These are phyloP conservation scores for Bradypodion pumilum DNA, from an alignment of 2,797 vertebrate species.

Conservation along the genomic window DNA sequence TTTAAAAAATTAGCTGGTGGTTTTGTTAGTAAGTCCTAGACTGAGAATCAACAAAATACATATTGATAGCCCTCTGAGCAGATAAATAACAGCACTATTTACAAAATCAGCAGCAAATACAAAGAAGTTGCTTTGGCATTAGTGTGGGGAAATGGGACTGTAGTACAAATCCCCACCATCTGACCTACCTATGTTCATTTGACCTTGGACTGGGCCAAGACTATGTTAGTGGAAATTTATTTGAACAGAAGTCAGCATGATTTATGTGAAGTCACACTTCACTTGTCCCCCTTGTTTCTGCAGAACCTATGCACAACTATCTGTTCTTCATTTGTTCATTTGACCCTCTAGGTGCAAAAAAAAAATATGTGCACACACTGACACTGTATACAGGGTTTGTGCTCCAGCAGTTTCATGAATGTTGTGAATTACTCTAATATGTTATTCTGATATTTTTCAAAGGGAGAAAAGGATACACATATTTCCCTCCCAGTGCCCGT, in stretches of 20 bases:
- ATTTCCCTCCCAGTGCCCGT: background rate
- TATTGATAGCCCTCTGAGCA: background rate
- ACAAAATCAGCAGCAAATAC: background rate
- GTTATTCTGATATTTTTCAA: background rate
- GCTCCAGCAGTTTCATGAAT: background rate
- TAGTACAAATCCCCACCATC: background rate
- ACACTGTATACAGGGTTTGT: background rate
- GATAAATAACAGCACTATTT: background rate
- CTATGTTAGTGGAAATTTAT: background rate
- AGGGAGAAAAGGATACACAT: background rate
- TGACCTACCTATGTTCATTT: background rate
- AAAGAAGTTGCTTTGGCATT: background rate
- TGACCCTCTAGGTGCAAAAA: too few species aligned
- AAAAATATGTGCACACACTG: background rate
- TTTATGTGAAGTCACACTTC: too few species aligned
- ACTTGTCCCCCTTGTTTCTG: too few species aligned
- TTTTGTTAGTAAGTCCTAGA: background rate
- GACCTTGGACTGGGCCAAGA: background rate
- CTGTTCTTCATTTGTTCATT: background rate
- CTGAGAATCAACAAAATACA: background rate
- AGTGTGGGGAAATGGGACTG: background rate
- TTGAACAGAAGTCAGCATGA: background rate
- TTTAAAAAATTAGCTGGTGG: too few species aligned
- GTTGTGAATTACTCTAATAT: background rate
- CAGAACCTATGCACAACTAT: background rate